phyloP scores from a whole-genome alignment of 92 coral and sea anemone species.

The Bergia puertoricense region DNA sequence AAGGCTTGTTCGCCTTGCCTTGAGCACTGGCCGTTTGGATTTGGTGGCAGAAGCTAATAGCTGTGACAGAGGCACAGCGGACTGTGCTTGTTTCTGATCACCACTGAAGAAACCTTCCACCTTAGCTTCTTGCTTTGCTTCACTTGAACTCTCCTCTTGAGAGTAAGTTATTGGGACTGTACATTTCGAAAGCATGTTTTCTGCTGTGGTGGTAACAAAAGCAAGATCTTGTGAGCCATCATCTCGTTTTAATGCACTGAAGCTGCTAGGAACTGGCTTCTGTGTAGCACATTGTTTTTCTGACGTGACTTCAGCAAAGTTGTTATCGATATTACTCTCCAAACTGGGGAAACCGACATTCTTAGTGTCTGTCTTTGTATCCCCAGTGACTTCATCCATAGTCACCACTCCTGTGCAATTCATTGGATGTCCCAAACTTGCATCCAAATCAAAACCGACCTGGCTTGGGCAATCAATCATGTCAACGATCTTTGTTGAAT shows the following conservation, averaged over 20 bases:
- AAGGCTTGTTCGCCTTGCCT: background rate
- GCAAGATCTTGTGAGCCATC: background rate
- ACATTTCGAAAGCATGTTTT: background rate
- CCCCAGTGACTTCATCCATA: background rate
- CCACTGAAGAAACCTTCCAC: background rate
- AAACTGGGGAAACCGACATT: background rate
- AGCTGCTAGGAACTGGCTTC: background rate
- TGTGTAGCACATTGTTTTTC: background rate
- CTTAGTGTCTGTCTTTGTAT: background rate
- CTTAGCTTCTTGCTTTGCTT: background rate
- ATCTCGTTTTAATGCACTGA: background rate
- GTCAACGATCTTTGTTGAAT: background rate
- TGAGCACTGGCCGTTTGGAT: slow-evolving; percentile 18
- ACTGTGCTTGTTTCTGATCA: background rate
- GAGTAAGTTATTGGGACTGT: background rate
- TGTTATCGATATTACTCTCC: background rate
- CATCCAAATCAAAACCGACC: background rate
- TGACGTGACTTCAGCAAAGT: background rate
- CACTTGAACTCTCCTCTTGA: background rate
- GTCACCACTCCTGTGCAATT: background rate
- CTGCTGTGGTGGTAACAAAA: slow-evolving; percentile 11
- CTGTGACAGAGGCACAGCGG: slow-evolving; percentile 12
- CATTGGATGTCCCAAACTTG: background rate
- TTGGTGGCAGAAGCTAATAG: slow-evolving; percentile 14
- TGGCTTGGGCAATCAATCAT: background rate